These are phyloP conservation scores for Bergia puertoricense DNA, from an alignment of 92 coral and sea anemone genomes.

Conservation along the genomic window DNA sequence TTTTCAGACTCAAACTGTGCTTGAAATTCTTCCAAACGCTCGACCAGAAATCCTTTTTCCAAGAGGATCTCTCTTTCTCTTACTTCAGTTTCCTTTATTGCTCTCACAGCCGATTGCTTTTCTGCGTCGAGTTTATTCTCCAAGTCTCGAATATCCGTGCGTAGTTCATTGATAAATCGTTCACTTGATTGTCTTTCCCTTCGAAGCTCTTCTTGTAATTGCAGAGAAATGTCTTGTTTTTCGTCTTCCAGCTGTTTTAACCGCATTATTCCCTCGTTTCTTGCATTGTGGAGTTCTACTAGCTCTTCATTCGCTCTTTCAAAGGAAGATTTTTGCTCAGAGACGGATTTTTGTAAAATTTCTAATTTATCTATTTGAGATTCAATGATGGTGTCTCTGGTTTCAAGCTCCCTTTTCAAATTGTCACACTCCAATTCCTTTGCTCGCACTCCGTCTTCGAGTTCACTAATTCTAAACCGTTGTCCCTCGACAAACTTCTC, in stretches of 20 bases:
- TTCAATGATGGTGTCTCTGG: constrained; percentile 24
- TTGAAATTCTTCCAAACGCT: constrained; percentile 66
- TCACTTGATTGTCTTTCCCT: constrained; percentile 57
- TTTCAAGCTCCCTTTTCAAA: constrained; percentile 39
- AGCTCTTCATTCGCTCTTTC: constrained; percentile 38
- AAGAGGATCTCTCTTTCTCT: constrained; percentile 48
- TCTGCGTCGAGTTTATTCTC: constrained; percentile 47
- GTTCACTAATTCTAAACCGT: constrained; percentile 48
- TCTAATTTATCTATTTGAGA: constrained; percentile 30
- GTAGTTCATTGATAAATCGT: constrained; percentile 53
- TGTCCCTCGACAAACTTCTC: constrained; percentile 55
- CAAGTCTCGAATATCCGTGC: constrained; percentile 52
- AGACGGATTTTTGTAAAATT: constrained; percentile 12
- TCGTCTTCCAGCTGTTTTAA: constrained; percentile 62
- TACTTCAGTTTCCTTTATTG: constrained; percentile 44
- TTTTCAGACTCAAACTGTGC: constrained; percentile 39
- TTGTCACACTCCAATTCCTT: constrained; percentile 39
- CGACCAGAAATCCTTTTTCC: constrained; percentile 57
- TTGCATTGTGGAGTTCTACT: constrained; percentile 49
- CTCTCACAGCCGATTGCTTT: constrained; percentile 39
- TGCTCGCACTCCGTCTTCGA: constrained; percentile 45
- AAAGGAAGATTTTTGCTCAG: neutral
- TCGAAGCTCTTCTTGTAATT: constrained; percentile 31
- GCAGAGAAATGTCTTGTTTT: constrained; percentile 46
- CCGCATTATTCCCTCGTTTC: constrained; percentile 40